Evolutionary conservation across 2,797 vertebrate genomes (phyloP), one percentile per base, ranked within the genome.

Genomic region (Lacerta agilis): DNA sequence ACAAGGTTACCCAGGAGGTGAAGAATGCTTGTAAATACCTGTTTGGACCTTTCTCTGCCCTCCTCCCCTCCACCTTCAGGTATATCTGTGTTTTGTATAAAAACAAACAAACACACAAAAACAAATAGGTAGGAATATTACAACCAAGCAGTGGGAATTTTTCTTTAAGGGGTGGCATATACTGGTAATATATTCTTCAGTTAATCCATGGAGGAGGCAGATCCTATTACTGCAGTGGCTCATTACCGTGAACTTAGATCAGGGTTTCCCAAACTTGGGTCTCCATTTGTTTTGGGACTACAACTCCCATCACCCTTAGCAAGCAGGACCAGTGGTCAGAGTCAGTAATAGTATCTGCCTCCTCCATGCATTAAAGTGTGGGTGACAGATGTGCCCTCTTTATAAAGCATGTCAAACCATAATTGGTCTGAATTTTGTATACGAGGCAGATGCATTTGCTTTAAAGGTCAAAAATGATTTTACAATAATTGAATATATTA

Each of bases 1-100:
- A 93, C 92, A 93, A 82, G 36, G 82, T 91, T 94, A 85, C 91
- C 91, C 87, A 23, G 89, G 78, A 93, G 92, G 43, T 1, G 0
- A 55, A 83, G 88, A 88, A 93, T 85, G 78, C 88, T 45, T 8
- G 79, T 38, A 71, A 71, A 86, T 79, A 41, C 85, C 82, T 92
- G 76, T 78, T 75, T 43, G 36, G 86, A 36, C 69, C 11, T 84
- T 85, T 80, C 80, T 87, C 33, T 17, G 17, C 27, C 69, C 82
- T 80, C 83, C 23, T 38, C 66, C 1, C 5, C 79, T 77, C 9
- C 43, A 49, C 15, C 10, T 18, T 15, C 49, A 33, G 36, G n/a
- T 15, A 71, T 55, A 10, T 82, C 55, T 29, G 29, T 0, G 5
- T 58, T 45, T 87, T 73, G 10, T 41, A 64, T n/a, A 7, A n/a